Base-by-base conservation (phyloP, 2,113 vertebrate species). In the Tympanuchus pallidicinctus region DNA sequence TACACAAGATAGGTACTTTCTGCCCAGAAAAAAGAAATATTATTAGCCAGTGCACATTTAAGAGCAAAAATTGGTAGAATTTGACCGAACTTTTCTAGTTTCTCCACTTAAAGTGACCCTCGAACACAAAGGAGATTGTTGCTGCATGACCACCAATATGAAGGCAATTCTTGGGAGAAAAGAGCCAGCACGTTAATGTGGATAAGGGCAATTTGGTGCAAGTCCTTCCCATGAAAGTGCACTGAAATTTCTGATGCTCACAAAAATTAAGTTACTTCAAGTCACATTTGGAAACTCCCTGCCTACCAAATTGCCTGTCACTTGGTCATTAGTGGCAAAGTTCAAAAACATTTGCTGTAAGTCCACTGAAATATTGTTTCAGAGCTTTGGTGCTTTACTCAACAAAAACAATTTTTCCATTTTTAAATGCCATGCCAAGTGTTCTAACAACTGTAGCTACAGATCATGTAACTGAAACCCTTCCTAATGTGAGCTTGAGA, bases 391-490 rank as follows among this genome's bases (percentile, higher is more conserved):
- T 96, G 82, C 75, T 92, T 94, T 91, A 61, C 59, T 91, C 81
- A 95, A 96, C 82, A 81, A 88, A 96, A 96, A 27, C 63, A 94
- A 88, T 78, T 96, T 91, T 96, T 82, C 95, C 95, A 88, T 96
- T 97, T 96, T 89, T 87, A 95, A 95, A 92, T 86, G 86, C 91
- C 54, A 28, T 77, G 84, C 94, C 89, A 93, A 96, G 90, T 88
- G 75, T 91, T 94, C 95, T 91, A 91, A 89, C 94, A 96, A 97
- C 94, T 95, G 93, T 52, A 92, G 91, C 82, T 88, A 96, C 67
- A 94, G 95, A 92, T 95, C 94, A 91, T 94, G 94, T 95, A 96
- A 95, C 95, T 65, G 57, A 96, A 97, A 96, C 73, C 96, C 86
- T 85, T 96, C 76, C 64, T 95, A 94, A 95, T 94, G 88, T 85